Evolutionary conservation across 2,113 vertebrate genomes (phyloP).

Genomic region (Leiothrix lutea): DNA sequence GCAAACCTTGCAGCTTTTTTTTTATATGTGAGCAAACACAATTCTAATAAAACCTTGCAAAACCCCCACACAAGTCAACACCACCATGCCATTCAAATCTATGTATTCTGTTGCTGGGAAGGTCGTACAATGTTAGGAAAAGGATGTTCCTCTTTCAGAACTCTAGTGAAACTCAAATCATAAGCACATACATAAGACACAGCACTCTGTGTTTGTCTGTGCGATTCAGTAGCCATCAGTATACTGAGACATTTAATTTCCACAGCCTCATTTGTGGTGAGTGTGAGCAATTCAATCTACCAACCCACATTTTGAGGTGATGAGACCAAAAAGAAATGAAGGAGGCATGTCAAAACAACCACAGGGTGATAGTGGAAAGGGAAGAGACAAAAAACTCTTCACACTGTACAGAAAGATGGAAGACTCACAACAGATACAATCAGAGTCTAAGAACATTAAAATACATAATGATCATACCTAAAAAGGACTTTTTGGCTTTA

Average conservation of each 20-base stretch:
- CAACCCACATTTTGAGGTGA: background rate
- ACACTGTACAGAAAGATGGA: background rate
- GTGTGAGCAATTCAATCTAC: background rate
- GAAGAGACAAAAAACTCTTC: background rate
- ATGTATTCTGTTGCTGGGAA: background rate
- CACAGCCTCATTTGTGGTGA: background rate
- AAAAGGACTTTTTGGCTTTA: background rate
- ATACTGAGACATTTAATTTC: background rate
- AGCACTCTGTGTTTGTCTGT: background rate
- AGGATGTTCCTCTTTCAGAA: background rate
- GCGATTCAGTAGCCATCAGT: background rate
- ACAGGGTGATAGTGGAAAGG: background rate
- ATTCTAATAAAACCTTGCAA: background rate
- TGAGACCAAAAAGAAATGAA: background rate
- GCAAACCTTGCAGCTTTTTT: background rate
- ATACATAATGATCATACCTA: background rate
- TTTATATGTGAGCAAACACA: background rate
- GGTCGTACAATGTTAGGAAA: background rate
- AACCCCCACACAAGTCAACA: background rate
- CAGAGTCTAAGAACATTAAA: background rate
- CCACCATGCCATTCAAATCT: background rate
- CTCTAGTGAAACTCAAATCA: background rate
- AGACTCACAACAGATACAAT: background rate
- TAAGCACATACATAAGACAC: background rate
- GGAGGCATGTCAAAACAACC: background rate